Evolutionary conservation across 2,888 invertebrate genomes (phyloP), one percentile per base, ranked within the genome.

Genomic region (Drosophila neutralis): DNA sequence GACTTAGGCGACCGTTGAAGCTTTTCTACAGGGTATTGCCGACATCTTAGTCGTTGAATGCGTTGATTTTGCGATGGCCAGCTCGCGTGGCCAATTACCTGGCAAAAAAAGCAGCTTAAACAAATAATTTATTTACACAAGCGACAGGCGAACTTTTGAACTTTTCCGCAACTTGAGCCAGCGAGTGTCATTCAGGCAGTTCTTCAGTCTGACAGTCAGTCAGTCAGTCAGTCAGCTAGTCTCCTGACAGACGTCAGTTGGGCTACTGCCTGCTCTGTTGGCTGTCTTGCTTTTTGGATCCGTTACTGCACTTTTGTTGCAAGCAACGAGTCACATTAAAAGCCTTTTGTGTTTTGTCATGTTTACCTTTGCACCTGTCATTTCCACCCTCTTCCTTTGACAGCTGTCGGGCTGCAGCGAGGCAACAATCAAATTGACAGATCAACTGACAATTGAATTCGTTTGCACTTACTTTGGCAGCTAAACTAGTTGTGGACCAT

Each of bases 81-180:
- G 59, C 73, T 87, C 77, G 76, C 82, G 82, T 78, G 85, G 90
- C 89, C 78, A 87, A 87, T 87, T 87, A 90, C 90, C 61, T 73
- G 52, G 69, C 74, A 71, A 74, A 71, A 77, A 80, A 80, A 73
- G 72, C 70, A 73, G 70, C 75, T 69, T 80, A 88, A 77, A 82
- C 86, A 90, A 87, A 87, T 87, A 87, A 89, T 87, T 87, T 87
- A 90, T 87, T 87, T 87, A 84, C 87, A 79, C 90, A 87, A 90
- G 87, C 90, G 80, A 65, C 90, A 81, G 73, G 73, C 80, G 88
- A 87, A 87, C 87, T 90, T 87, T 87, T 87, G 87, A 87, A 87
- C 87, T 87, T 89, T 86, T 89, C 73, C 70, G 82, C 78, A 73
- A 72, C 68, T 73, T 62, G 64, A 73, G 67, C 33, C 64, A 40